Evolutionary conservation across 2,888 invertebrate genomes (phyloP), one percentile per base, ranked within the genome.

Genomic region (Pyrochroa serraticornis): DNA sequence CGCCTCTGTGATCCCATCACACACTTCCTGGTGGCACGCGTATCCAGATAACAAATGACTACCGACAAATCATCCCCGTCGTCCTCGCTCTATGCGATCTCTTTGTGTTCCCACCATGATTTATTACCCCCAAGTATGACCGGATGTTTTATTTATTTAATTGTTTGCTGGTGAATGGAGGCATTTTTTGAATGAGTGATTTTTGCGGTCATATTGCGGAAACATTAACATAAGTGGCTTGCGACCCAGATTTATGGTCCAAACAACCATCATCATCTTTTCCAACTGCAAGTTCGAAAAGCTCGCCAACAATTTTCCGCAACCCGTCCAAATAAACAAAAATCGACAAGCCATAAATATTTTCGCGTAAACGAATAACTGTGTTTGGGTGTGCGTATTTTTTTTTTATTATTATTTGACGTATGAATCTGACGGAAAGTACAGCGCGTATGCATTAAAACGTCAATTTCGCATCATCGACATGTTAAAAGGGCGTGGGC

Each of bases 91-190:
- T 43, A 62, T 47, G 63, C 48, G 60, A 58, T 56, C 58, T 63
- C 60, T 64, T 65, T 63, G 58, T 65, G 53, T 61, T 47, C 58
- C 50, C 63, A 50, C 47, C 58, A 63, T 70, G 71, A 70, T 70
- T 71, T 69, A 70, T 67, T 52, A 60, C 59, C 42, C 41, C 34
- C 52, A 59, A 66, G 62, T 67, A 62, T 63, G 63, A 64, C 69
- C 75, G 76, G 76, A 76, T 73, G 73, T 74, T 75, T 75, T 76
- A 75, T 74, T 75, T 75, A 75, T 75, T 73, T 75, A 75, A 76
- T 76, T 76, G 75, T 74, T 73, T 71, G 71, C 70, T 71, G 71
- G 70, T 63, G 64, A 69, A 60, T 66, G 67, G 68, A 68, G 68
- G 61, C 64, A 69, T 71, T 74, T 75, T 74, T 73, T 70, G 67